Percentiles rank a stretch among this genome's conserved stretches.
Conservation (phyloP, 2,797 vertebrate species). For the Sarcoramphus papa region DNA sequence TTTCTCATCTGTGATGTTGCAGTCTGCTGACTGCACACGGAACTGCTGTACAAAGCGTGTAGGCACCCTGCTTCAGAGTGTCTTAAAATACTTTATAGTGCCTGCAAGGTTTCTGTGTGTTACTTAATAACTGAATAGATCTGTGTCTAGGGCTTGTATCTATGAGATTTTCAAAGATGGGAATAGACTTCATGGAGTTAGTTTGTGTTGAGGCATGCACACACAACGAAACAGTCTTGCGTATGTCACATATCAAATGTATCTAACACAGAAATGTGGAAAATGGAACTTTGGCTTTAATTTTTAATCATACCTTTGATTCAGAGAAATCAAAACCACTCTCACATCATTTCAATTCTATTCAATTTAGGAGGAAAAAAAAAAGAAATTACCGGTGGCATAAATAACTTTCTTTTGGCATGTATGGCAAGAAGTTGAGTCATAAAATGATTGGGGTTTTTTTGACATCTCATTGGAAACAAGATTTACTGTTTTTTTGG, state of each 20-base stretch:
- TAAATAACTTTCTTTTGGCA: not conserved
- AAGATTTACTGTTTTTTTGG: not conserved
- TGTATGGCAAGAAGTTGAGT: not conserved
- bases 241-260: fast-evolving
- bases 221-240: fast-evolving
- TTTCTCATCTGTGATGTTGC: slow-evolving; percentile 30
- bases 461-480: not conserved
- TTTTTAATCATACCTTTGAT: slow-evolving; percentile 32
- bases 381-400: not conserved
- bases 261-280: not conserved
- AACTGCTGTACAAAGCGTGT: not conserved
- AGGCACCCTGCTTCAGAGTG: not conserved
- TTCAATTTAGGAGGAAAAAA: not conserved
- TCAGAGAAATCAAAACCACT: not conserved
- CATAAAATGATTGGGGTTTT: not conserved
- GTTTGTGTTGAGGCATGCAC: not conserved
- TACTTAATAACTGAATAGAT: not conserved
- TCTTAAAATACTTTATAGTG: not conserved
- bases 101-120: not conserved
- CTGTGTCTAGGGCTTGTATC: not conserved
- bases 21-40: not conserved
- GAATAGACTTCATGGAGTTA: not conserved
- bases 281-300: not conserved
- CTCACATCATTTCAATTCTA: not conserved
- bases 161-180: not conserved